Evolutionary conservation across 2,888 invertebrate species (phyloP).

Genomic region (Oscheius sp.): DNA sequence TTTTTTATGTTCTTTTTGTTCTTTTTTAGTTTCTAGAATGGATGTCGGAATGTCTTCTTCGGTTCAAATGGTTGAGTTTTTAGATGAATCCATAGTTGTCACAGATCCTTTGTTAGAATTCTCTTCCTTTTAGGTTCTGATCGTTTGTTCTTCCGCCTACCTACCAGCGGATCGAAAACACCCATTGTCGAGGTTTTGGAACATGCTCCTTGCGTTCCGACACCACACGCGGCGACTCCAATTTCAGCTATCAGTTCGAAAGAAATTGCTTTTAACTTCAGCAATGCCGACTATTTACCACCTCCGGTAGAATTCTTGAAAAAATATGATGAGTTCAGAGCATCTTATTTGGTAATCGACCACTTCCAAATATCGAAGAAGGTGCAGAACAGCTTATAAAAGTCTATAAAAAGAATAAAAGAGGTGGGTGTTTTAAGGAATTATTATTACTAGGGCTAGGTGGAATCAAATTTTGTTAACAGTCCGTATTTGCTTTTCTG

Average conservation of each 20-base stretch:
- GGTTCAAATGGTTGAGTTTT: neutral
- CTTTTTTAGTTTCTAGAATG: neutral
- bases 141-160: constrained; percentile 8
- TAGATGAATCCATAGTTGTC: too few relatives aligned
- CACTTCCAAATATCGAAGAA: constrained; percentile 21
- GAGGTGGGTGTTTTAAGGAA: constrained; percentile 26
- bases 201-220: constrained; percentile 26
- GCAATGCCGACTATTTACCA: neutral
- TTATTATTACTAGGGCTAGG: too few relatives aligned
- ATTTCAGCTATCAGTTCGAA: neutral
- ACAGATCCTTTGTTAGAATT: neutral
- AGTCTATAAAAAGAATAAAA: constrained; percentile 39
- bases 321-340: neutral
- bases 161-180: constrained; percentile 13
- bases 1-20: constrained; percentile 7
- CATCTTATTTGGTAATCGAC: neutral
- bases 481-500: too few relatives aligned
- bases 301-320: constrained; percentile 20
- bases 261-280: neutral
- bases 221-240: constrained; percentile 10
- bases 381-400: constrained; percentile 36
- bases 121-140: constrained; percentile 12
- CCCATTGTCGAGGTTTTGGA: constrained; percentile 7
- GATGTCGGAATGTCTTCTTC: neutral
- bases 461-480: too few relatives aligned